Conservation (phyloP, 1,140 invertebrate species). For the Philopotamus ludificatus region DNA sequence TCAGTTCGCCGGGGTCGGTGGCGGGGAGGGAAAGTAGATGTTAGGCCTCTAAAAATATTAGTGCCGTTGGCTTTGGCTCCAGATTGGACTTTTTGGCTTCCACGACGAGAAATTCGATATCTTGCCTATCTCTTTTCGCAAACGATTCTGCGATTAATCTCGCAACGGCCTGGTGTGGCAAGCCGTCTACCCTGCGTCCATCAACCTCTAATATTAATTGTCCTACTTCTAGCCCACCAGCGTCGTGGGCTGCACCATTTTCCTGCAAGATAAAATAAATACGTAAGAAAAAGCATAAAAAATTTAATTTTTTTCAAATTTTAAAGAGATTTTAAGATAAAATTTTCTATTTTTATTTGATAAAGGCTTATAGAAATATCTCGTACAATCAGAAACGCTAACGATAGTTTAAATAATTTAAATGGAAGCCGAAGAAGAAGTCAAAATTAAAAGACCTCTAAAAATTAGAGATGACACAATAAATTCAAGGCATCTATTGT, state of each 20-base stretch:
- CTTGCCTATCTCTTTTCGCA: conserved; percentile 77
- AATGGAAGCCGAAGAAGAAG: no score
- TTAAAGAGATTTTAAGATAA: not conserved
- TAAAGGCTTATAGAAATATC: no score
- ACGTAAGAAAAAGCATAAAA: not conserved
- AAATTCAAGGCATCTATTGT: no score
- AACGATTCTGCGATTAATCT: conserved; percentile 86
- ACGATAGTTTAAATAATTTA: no score
- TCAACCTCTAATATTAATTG: conserved; percentile 93
- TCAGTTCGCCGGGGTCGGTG: conserved; percentile 68
- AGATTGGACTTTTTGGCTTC: conserved; percentile 88
- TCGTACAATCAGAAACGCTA: no score
- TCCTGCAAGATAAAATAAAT: conserved; percentile 62
- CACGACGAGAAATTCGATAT: conserved; percentile 87
- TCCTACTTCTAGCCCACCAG: conserved; percentile 87
- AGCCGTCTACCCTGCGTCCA: conserved; percentile 81
- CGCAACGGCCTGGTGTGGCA: conserved; percentile 79
- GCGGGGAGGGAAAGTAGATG: conserved; percentile 77
- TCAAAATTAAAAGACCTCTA: no score
- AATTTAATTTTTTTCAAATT: not conserved
- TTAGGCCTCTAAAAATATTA: conserved; percentile 87
- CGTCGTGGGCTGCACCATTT: conserved; percentile 89
- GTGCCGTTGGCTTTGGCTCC: conserved; percentile 81
- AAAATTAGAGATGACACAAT: no score
- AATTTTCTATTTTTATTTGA: not conserved